These are phyloP conservation scores for Drosophila engyochracea DNA, from an alignment of 2,888 invertebrate species.

Conservation along the genomic window DNA sequence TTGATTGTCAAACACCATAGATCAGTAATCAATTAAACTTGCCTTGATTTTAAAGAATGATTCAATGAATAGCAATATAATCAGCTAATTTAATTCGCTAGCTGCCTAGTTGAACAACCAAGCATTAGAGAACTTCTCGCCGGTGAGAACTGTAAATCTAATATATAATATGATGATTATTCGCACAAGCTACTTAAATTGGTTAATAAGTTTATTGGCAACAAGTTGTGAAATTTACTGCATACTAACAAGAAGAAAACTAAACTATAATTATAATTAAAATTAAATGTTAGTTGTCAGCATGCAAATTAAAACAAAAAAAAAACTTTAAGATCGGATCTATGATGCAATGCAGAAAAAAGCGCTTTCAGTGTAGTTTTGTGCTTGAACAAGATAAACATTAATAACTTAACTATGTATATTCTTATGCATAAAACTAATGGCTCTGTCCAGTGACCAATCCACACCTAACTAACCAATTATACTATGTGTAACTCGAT, in stretches of 20 bases:
- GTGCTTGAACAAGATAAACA: conserved; percentile 13
- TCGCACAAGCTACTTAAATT: conserved; percentile 77
- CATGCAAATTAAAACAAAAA: conserved; percentile 47
- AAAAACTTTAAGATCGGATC: conserved; percentile 29
- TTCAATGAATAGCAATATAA: conserved; percentile 22
- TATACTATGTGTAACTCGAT: conserved; percentile 22
- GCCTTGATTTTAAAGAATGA: conserved; percentile 41
- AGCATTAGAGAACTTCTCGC: conserved; percentile 9
- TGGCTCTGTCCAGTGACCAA: conserved; percentile 55
- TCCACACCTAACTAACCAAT: conserved; percentile 25
- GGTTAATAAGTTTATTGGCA: conserved; percentile 71
- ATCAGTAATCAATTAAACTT: conserved; percentile 31
- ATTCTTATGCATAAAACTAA: conserved; percentile 24
- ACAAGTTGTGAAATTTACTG: conserved; percentile 64
- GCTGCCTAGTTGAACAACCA: conserved; percentile 33
- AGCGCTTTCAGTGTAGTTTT: conserved; percentile 49
- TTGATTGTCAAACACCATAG: conserved; percentile 15
- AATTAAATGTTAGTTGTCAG: conserved; percentile 74
- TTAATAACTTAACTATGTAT: conserved; percentile 20
- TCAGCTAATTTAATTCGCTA: conserved; percentile 33
- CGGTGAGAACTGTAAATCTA: conserved; percentile 38
- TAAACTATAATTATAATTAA: conserved; percentile 54
- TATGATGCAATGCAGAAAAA: conserved; percentile 32
- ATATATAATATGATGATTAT: conserved; percentile 56
- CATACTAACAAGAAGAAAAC: conserved; percentile 10